A percentile compares a stretch with the other conserved stretches of the same genome.
phyloP scores from a whole-genome alignment of 1,140 invertebrate species.

The Drosophila sulfurigaster region DNA sequence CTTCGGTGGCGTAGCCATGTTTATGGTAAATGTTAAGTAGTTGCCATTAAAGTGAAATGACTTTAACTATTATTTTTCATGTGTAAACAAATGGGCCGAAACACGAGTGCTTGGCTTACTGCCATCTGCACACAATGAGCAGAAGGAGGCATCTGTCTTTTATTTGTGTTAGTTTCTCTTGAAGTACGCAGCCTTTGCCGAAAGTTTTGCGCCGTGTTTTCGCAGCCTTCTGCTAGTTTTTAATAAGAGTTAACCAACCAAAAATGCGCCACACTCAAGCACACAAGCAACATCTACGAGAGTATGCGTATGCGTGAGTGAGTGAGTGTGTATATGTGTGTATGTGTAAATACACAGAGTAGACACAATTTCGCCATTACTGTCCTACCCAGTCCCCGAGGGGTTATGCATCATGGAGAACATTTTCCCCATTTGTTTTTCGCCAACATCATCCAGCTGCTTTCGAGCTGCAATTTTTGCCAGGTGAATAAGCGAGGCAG shows the following conservation, averaged over 20 bases:
- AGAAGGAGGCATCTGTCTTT: not conserved
- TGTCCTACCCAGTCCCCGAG: not conserved
- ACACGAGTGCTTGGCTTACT: too few species aligned
- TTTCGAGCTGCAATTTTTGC: not conserved
- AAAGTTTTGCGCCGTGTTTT: slow-evolving; percentile 2
- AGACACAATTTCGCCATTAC: slow-evolving; percentile 4
- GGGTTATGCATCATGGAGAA: slow-evolving; percentile 10
- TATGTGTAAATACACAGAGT: not conserved
- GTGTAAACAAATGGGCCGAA: not conserved
- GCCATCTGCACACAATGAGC: too few species aligned
- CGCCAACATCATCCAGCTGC: not conserved
- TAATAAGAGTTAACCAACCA: slow-evolving; percentile 51
- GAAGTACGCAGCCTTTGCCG: not conserved
- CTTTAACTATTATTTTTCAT: not conserved
- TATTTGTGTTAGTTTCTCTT: not conserved
- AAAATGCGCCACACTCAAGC: slow-evolving; percentile 3
- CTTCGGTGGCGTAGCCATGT: too few species aligned
- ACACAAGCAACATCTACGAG: not conserved
- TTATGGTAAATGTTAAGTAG: too few species aligned
- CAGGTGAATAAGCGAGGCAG: slow-evolving; percentile 7
- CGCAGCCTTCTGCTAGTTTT: slow-evolving; percentile 4
- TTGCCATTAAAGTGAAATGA: too few species aligned
- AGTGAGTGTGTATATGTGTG: too few species aligned
- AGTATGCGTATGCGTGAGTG: too few species aligned
- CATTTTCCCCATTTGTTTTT: slow-evolving; percentile 19